Conservation (phyloP, 2,888 invertebrate species). For the Corythucha ciliata region DNA sequence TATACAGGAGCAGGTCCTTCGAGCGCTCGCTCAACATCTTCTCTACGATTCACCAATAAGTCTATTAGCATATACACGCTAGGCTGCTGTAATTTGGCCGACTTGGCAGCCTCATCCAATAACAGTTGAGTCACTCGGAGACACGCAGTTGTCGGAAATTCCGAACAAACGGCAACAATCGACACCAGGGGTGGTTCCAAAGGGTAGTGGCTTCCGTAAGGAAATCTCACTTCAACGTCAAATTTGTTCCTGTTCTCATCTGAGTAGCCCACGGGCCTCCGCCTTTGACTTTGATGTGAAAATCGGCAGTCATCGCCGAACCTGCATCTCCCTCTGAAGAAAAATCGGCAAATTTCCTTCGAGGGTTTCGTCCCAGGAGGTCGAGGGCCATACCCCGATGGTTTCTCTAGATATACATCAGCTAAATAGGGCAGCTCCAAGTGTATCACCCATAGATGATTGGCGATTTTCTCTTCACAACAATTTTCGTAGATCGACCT, state of each 20-base stretch:
- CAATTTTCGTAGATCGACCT: slow-evolving; percentile 64
- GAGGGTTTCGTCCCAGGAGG: too few relatives aligned
- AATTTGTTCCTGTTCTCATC: slow-evolving; percentile 44
- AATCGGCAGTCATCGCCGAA: slow-evolving; percentile 67
- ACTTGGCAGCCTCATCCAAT: slow-evolving; percentile 55
- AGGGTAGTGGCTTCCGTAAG: slow-evolving; percentile 56
- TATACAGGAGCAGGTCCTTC: slow-evolving; percentile 40
- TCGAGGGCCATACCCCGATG: too few relatives aligned
- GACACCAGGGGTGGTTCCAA: slow-evolving; percentile 63
- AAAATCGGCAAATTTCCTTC: slow-evolving; percentile 56
- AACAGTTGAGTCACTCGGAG: slow-evolving; percentile 57
- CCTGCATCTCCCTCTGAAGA: slow-evolving; percentile 53
- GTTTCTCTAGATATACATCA: slow-evolving; percentile 28
- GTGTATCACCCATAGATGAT: slow-evolving; percentile 60
- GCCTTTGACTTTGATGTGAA: slow-evolving; percentile 47
- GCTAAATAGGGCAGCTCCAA: slow-evolving; percentile 44
- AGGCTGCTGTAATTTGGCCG: slow-evolving; percentile 60
- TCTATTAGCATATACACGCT: slow-evolving; percentile 63
- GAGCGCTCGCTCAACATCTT: slow-evolving; percentile 53
- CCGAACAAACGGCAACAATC: slow-evolving; percentile 52
- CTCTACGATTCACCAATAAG: slow-evolving; percentile 51
- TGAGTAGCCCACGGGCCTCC: slow-evolving; percentile 6
- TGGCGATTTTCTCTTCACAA: slow-evolving; percentile 58
- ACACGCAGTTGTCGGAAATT: slow-evolving; percentile 52
- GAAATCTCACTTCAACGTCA: slow-evolving; percentile 66